Conservation (phyloP, 2,113 vertebrate species). For the Chauna torquata region DNA sequence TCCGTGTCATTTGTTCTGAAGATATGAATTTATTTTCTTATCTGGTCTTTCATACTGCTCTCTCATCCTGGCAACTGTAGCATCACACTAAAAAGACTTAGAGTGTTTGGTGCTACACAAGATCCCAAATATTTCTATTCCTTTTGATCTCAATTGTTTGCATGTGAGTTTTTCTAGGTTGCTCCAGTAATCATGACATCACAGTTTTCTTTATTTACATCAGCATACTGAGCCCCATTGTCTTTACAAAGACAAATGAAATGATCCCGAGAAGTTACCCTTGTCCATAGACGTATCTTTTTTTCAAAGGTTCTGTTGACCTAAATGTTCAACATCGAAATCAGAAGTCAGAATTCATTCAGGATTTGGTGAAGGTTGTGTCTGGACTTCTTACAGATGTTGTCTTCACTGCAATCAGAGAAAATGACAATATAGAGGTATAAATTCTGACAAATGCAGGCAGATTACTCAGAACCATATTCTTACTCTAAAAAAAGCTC, state of each 20-base stretch:
- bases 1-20: background rate
- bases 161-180: background rate
- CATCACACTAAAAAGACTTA: background rate
- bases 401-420: no score
- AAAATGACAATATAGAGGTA: no score
- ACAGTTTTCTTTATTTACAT: background rate
- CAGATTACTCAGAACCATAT: no score
- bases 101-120: background rate
- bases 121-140: background rate
- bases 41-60: background rate
- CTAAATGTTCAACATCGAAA: background rate
- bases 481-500: no score
- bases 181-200: background rate
- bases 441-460: no score
- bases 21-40: background rate
- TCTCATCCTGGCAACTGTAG: background rate
- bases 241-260: background rate
- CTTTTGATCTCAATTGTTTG: background rate
- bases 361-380: no score
- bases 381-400: no score
- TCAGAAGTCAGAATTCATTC: background rate
- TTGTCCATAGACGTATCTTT: background rate
- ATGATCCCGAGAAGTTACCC: background rate
- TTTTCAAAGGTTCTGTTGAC: background rate
- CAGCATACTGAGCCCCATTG: background rate